These are phyloP conservation scores for Centroberyx gerrardi DNA, from an alignment of 2,797 vertebrate species.

Conservation along the genomic window DNA sequence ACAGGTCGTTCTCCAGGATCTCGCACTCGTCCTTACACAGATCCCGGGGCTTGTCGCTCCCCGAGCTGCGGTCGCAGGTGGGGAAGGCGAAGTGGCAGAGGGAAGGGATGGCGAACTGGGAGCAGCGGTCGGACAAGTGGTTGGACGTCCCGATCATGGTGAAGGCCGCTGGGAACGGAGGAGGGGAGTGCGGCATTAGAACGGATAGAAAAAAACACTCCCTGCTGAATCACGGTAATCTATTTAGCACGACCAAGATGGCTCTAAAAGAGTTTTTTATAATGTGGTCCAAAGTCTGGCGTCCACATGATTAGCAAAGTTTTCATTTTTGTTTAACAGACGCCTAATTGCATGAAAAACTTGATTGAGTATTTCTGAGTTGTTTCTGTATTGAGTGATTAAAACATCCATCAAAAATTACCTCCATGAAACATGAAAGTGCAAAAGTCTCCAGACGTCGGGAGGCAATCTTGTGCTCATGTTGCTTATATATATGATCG, in stretches of 20 bases:
- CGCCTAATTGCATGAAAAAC: too few species aligned
- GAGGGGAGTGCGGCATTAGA: background rate
- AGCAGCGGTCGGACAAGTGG: slow-evolving; percentile 97
- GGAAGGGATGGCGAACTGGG: slow-evolving; percentile 97
- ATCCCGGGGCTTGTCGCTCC: slow-evolving; percentile 92
- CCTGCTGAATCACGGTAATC: too few species aligned
- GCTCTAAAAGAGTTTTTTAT: too few species aligned
- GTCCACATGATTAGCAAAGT: too few species aligned
- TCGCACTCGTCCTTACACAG: slow-evolving; percentile 98
- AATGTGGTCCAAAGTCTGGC: too few species aligned
- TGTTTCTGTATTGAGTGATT: too few species aligned
- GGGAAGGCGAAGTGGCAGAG: slow-evolving; percentile 99
- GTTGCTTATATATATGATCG: too few species aligned
- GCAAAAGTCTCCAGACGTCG: too few species aligned
- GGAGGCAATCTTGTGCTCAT: background rate
- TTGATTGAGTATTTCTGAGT: too few species aligned
- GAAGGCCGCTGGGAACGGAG: slow-evolving; percentile 91
- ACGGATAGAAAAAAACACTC: background rate
- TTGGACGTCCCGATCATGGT: slow-evolving; percentile 99
- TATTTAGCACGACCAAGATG: too few species aligned
- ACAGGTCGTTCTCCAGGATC: slow-evolving; percentile 97
- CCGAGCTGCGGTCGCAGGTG: slow-evolving; percentile 92
- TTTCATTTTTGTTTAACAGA: too few species aligned
- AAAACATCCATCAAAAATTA: background rate
- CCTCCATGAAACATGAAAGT: too few species aligned